These are phyloP conservation scores for Pangasianodon gigas DNA, from an alignment of 2,113 vertebrate species.

Conservation along the genomic window DNA sequence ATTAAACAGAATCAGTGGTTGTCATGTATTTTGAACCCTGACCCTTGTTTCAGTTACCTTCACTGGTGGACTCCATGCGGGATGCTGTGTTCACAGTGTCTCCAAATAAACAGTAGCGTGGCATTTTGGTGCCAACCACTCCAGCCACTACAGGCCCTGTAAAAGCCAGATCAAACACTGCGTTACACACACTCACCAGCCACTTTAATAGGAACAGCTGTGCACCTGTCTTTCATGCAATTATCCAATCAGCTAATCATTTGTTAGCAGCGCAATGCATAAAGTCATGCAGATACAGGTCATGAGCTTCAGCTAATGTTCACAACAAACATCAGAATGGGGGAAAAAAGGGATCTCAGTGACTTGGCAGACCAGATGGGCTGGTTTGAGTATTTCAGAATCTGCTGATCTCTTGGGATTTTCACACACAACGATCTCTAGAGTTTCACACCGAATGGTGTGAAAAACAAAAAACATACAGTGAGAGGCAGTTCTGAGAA, in stretches of 20 bases:
- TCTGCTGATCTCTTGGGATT: background rate
- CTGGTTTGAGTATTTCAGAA: background rate
- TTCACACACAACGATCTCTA: background rate
- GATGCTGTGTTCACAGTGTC: conserved; percentile 80
- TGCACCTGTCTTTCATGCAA: background rate
- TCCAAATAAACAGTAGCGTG: conserved; percentile 78
- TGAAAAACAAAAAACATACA: background rate
- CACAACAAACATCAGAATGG: background rate
- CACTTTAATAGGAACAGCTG: background rate
- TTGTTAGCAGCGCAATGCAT: background rate
- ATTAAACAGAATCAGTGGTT: background rate
- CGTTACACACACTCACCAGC: background rate
- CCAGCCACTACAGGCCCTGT: conserved; percentile 78
- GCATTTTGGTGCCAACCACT: conserved; percentile 81
- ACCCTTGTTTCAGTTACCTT: conserved; percentile 64
- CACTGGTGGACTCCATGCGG: conserved; percentile 80
- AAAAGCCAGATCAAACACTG: conserved; percentile 9
- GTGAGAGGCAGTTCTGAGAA: background rate
- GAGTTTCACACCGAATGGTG: background rate
- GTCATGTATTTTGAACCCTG: conserved; percentile 3
- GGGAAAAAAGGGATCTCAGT: background rate
- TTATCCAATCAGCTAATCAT: background rate
- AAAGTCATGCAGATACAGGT: background rate
- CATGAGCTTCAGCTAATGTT: background rate
- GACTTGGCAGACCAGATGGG: background rate